Base-by-base conservation (phyloP, 2,888 invertebrate genomes). In the Melipona bicolor region DNA sequence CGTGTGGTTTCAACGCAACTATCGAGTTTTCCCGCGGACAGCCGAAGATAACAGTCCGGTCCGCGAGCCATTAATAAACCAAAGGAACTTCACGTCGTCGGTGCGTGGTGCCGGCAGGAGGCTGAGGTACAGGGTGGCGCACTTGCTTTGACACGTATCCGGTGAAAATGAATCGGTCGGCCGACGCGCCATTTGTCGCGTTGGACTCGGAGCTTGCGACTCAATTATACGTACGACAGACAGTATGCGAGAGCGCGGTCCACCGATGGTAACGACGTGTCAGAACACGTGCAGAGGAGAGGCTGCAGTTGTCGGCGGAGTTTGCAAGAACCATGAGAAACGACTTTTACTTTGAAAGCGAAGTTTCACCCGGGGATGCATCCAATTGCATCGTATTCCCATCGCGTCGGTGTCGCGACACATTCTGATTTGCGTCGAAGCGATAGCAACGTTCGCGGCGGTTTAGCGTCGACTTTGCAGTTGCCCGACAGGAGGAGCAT, bases 151-250 rank as follows among this genome's bases (percentile, higher is more conserved):
- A 77, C 78, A 69, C 67, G 88, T 92, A 92, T 91, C 89, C 90
- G 83, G 88, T 61, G 89, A 81, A 91, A 91, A 91, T 87, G 88
- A 90, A 91, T 89, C 91, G 87, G 84, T 77, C 85, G 79, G 79
- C 85, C 86, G 88, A 92, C 92, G 90, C 90, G 88, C 91, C 90
- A 92, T 92, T 92, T 91, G 92, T 92, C 90, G 87, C 86, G 79
- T 77, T 77, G 75, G n/a, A 72, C 79, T 68, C 15, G 70, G 79
- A 84, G 78, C 83, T 87, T 85, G 89, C 79, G 89, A 91, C 91
- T 91, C 91, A 91, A 88, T 88, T 88, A 88, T 73, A 77, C 49
- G 56, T 59, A 68, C 49, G 52, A 74, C 73, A 32, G 32, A 32
- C 32, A 4, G 32, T 32, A 32, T 71, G 71, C 27, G 70, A 70